Base-by-base conservation (phyloP, 2,797 vertebrate species). In the Sebastes iracundus region DNA sequence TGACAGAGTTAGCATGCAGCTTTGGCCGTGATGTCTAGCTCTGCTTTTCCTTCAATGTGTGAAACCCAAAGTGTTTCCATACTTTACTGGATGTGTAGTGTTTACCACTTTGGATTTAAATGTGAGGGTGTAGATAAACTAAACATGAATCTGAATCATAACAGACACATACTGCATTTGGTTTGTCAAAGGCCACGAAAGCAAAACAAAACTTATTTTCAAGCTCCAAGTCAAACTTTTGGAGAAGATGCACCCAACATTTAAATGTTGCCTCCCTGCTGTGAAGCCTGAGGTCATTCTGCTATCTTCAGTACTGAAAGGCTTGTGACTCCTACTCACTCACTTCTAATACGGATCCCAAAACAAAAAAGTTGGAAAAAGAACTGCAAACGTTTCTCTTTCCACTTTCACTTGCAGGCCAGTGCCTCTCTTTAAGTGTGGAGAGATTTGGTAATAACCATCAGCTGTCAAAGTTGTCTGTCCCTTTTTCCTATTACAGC, bases 231-330 rank as follows among this genome's bases (percentile, higher is more conserved):
- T 56, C 58, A 55, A 62, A 61, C 53, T 46, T 53, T 16, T 42
- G 0, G 1, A 23, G 32, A 62, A 20, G 20, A 65, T 20, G 58
- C 5, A n/a, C 6, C 23, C 13, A 22, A 13, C 10, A 58, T 56
- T 38, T 28, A 42, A 61, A 61, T 59, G 28, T 25, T 52, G 60
- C 33, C 42, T 46, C 42, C 18, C 33, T 27, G 30, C 25, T 60
- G 52, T 10, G 63, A 77, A 58, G 27, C 68, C 72, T 4, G 62
- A 66, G 75, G 72, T 78, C 69, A 42, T 38, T 65, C 65, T 65
- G 38, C 32, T 4, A 9, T 59, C 32, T 68, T 75, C 42, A 46
- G 30, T 3, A 18, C 59, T 65, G 65, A 79, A 60, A 63, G 23
- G 6, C 49, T 56, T 22, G 6, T 38, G 18, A 72, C 42, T 80